These are phyloP conservation scores for Protobothrops mucrosquamatus DNA, from an alignment of 2,113 vertebrate species.

Conservation along the genomic window DNA sequence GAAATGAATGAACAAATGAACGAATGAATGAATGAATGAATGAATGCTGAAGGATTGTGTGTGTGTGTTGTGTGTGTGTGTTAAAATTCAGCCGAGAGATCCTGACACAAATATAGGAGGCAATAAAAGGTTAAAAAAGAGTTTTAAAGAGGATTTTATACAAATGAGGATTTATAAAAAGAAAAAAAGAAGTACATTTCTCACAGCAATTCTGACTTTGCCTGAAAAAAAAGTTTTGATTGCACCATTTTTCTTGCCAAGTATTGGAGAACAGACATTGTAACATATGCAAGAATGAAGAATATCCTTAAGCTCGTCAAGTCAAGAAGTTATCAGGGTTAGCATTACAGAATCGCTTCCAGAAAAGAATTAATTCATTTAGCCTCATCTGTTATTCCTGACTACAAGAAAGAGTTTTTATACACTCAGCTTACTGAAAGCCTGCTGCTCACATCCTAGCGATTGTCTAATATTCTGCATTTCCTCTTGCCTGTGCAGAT, in stretches of 20 bases:
- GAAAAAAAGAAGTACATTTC: neutral
- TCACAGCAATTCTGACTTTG: neutral
- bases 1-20: neutral
- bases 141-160: slow-evolving; percentile 28
- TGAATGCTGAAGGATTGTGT: no score
- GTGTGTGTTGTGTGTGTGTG: slow-evolving; percentile 18
- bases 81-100: slow-evolving; percentile 28
- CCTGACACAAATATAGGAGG: neutral
- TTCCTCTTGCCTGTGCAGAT: neutral
- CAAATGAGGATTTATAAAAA: slow-evolving; percentile 2
- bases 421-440: neutral
- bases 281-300: neutral
- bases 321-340: no score
- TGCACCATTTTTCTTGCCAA: neutral
- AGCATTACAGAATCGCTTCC: neutral
- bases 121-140: neutral
- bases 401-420: neutral
- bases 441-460: neutral
- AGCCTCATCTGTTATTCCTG: neutral
- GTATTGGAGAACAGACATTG: neutral
- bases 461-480: neutral
- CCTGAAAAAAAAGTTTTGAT: neutral
- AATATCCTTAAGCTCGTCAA: neutral
- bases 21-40: no score
- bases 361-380: neutral